These are phyloP conservation scores for Choristoneura rosaceana DNA, from an alignment of 2,888 invertebrate genomes.

Conservation along the genomic window DNA sequence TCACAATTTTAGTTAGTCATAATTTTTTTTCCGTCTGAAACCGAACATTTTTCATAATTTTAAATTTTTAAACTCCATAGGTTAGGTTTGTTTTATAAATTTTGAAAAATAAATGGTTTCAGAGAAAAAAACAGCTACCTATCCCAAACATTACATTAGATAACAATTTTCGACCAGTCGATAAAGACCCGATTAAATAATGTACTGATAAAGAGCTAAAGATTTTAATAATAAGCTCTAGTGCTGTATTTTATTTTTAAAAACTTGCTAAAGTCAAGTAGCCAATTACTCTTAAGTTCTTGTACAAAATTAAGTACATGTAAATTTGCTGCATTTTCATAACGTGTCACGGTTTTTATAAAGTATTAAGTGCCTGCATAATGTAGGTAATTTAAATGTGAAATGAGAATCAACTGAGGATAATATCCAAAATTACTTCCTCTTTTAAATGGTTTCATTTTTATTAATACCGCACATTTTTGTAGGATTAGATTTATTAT, in stretches of 20 bases:
- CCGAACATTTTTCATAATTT: too few species aligned
- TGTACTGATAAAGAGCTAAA: background rate
- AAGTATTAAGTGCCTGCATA: background rate
- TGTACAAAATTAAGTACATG: slow-evolving; percentile 1
- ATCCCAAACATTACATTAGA: too few species aligned
- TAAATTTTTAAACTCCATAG: too few species aligned
- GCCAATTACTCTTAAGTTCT: background rate
- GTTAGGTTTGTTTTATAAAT: too few species aligned
- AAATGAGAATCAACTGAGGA: background rate
- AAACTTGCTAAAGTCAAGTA: background rate
- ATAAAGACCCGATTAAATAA: too few species aligned
- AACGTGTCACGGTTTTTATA: background rate
- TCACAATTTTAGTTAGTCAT: too few species aligned
- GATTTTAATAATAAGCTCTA: background rate
- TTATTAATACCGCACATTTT: background rate
- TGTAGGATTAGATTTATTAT: background rate
- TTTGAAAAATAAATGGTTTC: too few species aligned
- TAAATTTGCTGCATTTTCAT: slow-evolving; percentile 1
- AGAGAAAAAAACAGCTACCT: too few species aligned
- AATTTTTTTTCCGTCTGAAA: too few species aligned
- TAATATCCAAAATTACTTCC: background rate
- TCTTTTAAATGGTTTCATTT: background rate
- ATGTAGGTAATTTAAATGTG: background rate
- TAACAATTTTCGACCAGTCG: too few species aligned
- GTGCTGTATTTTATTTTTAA: background rate